Evolutionary conservation across 2,888 invertebrate species (phyloP), one percentile per base, ranked within the genome.

Genomic region (Lissonota sp.): DNA sequence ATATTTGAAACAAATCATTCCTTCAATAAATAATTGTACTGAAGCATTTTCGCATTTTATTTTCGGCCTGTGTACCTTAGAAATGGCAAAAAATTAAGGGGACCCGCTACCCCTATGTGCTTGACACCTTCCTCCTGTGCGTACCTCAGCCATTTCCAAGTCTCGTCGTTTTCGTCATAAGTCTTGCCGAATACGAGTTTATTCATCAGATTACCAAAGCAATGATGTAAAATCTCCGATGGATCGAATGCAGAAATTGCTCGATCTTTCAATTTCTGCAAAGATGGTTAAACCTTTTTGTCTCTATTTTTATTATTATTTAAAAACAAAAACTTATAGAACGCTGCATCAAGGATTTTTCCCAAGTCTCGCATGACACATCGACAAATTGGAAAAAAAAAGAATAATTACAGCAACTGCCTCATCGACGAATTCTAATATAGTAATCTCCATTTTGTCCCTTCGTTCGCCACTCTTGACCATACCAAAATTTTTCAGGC

Each of bases 81-180:
- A 89, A 96, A 95, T 10, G 98, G 97, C 83, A 98, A 93, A 92
- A 98, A 98, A 92, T 98, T 98, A 2, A 97, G 94, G 8, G 96
- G 95, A 1, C 96, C 97, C 0, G 97, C 96, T 2, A 98, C 95
- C 0, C 97, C 97, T 89, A 98, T 96, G 87, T 96, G 94, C 89
- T 97, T 96, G 64, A 96, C 95, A 0, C 98, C 97, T 91, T 97
- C 96, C 89, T 97, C 97, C 91, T 97, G 97, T 67, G 97, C 93
- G 85, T 95, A 93, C 87, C 96, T 95, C 74, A 97, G 93, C 95
- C 96, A 96, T 74, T 93, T 93, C 97, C 98, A 98, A 5, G 95
- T 95, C 87, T 94, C 93, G 89, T 97, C 96, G 75, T 96, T 93
- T 66, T 94, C 93, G 1, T 94, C 93, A 91, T 95, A 98, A 84